These are phyloP conservation scores for Orchesella flavescens DNA, from an alignment of 2,888 invertebrate species.

Conservation along the genomic window DNA sequence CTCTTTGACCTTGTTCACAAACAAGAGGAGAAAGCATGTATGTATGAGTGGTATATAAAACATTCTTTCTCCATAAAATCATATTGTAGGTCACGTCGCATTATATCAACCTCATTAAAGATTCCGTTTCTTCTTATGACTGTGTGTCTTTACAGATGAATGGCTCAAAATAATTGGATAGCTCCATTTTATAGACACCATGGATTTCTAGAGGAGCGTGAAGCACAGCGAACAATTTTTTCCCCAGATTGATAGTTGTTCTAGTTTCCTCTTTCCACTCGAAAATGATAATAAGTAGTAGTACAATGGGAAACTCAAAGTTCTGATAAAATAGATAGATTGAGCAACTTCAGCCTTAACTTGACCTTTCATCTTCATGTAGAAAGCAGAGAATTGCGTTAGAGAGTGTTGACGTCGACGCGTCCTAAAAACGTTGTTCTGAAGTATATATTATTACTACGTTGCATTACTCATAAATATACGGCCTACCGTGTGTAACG, in stretches of 20 bases:
- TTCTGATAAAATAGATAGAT: constrained; percentile 35
- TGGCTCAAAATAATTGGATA: constrained; percentile 58
- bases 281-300: constrained; percentile 4
- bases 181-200: not conserved
- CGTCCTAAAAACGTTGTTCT: not conserved
- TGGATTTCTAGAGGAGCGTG: not conserved
- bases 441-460: not conserved
- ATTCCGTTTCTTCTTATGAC: constrained; percentile 30
- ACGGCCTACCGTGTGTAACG: not conserved
- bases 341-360: constrained; percentile 45
- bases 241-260: not conserved
- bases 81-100: constrained; percentile 3
- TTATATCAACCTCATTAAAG: constrained; percentile 45
- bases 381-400: constrained; percentile 9
- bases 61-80: constrained; percentile 8
- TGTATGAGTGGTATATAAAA: not conserved
- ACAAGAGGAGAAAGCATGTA: not conserved
- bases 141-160: constrained; percentile 44
- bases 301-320: constrained; percentile 30
- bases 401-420: constrained; percentile 7
- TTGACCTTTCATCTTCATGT: constrained; percentile 46
- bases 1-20: not conserved
- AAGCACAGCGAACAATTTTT: not conserved
- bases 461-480: not conserved
- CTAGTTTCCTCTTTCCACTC: constrained; percentile 3